A percentile compares a stretch with the other conserved stretches of the same genome.
Evolutionary conservation across 2,113 vertebrate genomes (phyloP).

Genomic region (human (Homo sapiens)): GRCh38 chr3:162134501-162135000

Average conservation of each 20-base stretch:
- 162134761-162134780: neutral
- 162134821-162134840: neutral
- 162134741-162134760: neutral
- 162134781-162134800: neutral
- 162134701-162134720: neutral
- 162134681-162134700: neutral
- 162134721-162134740: neutral
- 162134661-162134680: neutral
- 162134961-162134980: neutral
- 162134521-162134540: too few species aligned
- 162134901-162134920: neutral
- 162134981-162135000: neutral
- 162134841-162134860: too few species aligned
- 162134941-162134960: neutral
- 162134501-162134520: too few species aligned
- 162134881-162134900: accelerated
- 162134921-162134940: neutral
- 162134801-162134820: neutral
- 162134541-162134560: too few species aligned
- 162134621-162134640: neutral
- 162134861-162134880: neutral
- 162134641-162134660: neutral
- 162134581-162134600: neutral
- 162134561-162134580: neutral
- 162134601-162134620: neutral